phyloP scores from a whole-genome alignment of 1,140 invertebrate species.

The Papilio polytes region DNA sequence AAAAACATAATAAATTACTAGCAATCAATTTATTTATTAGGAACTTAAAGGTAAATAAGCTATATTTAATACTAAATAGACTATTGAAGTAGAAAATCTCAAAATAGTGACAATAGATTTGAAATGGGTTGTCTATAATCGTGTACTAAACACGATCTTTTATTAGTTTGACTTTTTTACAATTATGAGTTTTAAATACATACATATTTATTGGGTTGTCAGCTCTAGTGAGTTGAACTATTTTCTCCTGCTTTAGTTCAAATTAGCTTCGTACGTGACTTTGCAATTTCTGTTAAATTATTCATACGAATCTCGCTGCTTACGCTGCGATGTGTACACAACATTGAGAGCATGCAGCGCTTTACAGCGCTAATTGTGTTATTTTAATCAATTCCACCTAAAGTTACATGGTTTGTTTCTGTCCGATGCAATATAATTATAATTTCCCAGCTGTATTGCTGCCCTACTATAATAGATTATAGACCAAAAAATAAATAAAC shows the following conservation, averaged over 20 bases:
- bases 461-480: too few relatives aligned
- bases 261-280: conserved; percentile 64
- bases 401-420: neutral
- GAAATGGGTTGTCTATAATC: too few relatives aligned
- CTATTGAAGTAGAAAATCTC: too few relatives aligned
- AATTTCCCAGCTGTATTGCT: too few relatives aligned
- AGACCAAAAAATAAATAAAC: too few relatives aligned
- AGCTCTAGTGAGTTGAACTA: conserved; percentile 47
- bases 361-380: conserved; percentile 34
- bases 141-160: too few relatives aligned
- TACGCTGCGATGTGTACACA: conserved; percentile 45
- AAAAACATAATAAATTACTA: too few relatives aligned
- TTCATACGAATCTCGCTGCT: conserved; percentile 61
- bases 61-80: too few relatives aligned
- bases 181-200: neutral
- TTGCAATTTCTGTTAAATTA: conserved; percentile 63
- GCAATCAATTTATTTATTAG: too few relatives aligned
- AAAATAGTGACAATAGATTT: too few relatives aligned
- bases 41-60: too few relatives aligned
- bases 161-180: too few relatives aligned
- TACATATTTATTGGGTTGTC: conserved; percentile 27
- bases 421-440: neutral
- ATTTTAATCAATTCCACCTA: conserved; percentile 21
- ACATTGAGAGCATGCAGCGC: conserved; percentile 4
- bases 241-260: conserved; percentile 56